Base-by-base conservation (phyloP, 2,797 vertebrate genomes). In the Sebastes jordani region DNA sequence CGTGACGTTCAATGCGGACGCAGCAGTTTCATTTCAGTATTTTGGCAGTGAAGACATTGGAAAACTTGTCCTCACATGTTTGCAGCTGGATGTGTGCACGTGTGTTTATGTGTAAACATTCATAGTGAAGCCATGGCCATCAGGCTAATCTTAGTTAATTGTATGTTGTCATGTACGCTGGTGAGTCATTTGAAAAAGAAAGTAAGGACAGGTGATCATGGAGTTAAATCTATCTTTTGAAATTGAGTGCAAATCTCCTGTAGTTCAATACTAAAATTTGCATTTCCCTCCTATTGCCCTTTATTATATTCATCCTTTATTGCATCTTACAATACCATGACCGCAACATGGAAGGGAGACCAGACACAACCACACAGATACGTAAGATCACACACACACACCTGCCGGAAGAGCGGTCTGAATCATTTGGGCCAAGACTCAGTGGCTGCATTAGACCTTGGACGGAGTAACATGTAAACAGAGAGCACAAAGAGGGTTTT, bases 21-120 rank as follows among this genome's bases (percentile, higher is more conserved):
- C 69, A 80, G 80, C 84, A 71, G 78, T 91, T 91, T 90, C 84
- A 84, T 72, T 91, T 92, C 86, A 23, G 4, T 68, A 22, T 87
- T 85, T 82, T 29, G 25, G 11, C 29, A 30, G 23, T 30, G 18
- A 72, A 42, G 54, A 69, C 56, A 27, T 11, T 27, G 38, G 56
- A 77, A 75, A 79, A 62, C 3, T 4, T 42, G 13, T 59, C n/a
- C 25, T 86, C 74, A 71, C 65, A 10, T 78, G 85, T 75, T 36
- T 25, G 46, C 11, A 10, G 52, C 36, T 78, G 32, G 5, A 70
- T 9, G 42, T 61, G 62, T 58, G 16, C 55, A 30, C 7, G 7
- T 70, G 56, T 42, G 22, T 71, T n/a, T 55, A 11, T 59, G 27
- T 71, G 34, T 66, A n/a, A n/a, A 49, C 30, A 64, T 6, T 55